A percentile compares a stretch with the other conserved stretches of the same genome.
These are phyloP conservation scores for Punctoribates punctum DNA, from an alignment of 2,888 invertebrate genomes.

Conservation along the genomic window DNA sequence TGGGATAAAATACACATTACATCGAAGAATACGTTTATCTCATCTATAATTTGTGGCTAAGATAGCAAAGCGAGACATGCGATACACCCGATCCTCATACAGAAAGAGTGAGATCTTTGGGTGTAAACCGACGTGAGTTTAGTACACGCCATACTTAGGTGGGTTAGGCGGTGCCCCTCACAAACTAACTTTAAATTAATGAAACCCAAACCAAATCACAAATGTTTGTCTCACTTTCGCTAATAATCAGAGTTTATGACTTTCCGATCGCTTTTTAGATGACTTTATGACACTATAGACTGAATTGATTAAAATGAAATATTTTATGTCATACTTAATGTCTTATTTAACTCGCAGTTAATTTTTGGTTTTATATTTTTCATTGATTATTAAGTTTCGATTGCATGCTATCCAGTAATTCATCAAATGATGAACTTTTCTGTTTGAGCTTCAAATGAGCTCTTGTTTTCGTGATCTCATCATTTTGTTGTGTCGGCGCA, in stretches of 20 bases:
- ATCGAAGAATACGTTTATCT: slow-evolving; percentile 17
- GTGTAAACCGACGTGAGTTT: slow-evolving; percentile 26
- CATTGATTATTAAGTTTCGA: slow-evolving; percentile 3
- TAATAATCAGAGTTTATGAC: slow-evolving; percentile 9
- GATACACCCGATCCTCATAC: slow-evolving; percentile 23
- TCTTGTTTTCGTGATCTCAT: slow-evolving; percentile 9
- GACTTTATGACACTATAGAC: background rate
- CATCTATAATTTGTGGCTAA: slow-evolving; percentile 29
- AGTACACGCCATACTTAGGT: slow-evolving; percentile 32
- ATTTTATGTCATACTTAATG: slow-evolving; percentile 21
- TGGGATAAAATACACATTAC: slow-evolving; percentile 16
- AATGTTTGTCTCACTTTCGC: background rate
- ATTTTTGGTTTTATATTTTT: background rate
- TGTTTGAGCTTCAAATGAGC: background rate
- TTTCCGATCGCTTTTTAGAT: background rate
- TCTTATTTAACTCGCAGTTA: background rate
- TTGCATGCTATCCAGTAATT: slow-evolving; percentile 25
- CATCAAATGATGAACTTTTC: slow-evolving; percentile 7
- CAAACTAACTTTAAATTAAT: slow-evolving; percentile 30
- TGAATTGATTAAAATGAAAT: slow-evolving; percentile 5
- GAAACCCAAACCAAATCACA: slow-evolving; percentile 28
- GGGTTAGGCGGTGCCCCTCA: slow-evolving; percentile 19
- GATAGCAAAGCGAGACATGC: slow-evolving; percentile 21
- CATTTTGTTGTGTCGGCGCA: background rate
- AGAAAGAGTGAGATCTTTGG: slow-evolving; percentile 35